A percentile compares a stretch with the other conserved stretches of the same genome.
Evolutionary conservation across 2,888 invertebrate species (phyloP).

Genomic region (Diplolepis rosae): DNA sequence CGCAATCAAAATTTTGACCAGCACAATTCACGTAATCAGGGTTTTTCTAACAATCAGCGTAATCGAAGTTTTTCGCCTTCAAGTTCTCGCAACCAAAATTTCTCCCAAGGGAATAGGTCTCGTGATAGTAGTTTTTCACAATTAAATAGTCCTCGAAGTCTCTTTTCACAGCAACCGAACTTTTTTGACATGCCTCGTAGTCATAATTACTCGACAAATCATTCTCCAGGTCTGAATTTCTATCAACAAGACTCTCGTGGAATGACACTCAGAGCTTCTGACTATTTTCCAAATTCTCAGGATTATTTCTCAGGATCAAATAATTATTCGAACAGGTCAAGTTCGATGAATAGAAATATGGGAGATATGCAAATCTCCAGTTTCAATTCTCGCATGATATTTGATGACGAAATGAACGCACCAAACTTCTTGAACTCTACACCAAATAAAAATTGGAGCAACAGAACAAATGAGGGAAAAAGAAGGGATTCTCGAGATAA

Average conservation of each 20-base stretch:
- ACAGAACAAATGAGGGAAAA: neutral
- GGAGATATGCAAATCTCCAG: slow-evolving; percentile 1
- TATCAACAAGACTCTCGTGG: neutral
- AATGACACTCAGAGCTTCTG: neutral
- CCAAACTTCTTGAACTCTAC: neutral
- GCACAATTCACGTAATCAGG: neutral
- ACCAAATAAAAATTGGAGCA: neutral
- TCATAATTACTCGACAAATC: neutral
- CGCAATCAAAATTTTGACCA: neutral
- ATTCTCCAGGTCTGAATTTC: neutral
- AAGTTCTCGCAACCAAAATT: slow-evolving; percentile 4
- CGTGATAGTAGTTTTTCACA: neutral
- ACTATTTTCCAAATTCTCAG: neutral
- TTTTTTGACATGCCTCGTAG: slow-evolving; percentile 12
- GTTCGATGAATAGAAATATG: neutral
- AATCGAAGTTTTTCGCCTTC: neutral
- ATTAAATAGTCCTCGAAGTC: neutral
- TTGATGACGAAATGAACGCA: neutral
- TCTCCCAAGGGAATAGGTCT: neutral
- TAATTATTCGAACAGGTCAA: slow-evolving; percentile 1
- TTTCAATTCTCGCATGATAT: slow-evolving; percentile 8
- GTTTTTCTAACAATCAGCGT: neutral
- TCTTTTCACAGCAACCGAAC: slow-evolving; percentile 7
- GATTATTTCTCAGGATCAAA: slow-evolving; percentile 3
- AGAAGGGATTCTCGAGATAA: neutral